These are phyloP conservation scores for Eleginops maclovinus DNA, from an alignment of 2,113 vertebrate genomes.

Conservation along the genomic window DNA sequence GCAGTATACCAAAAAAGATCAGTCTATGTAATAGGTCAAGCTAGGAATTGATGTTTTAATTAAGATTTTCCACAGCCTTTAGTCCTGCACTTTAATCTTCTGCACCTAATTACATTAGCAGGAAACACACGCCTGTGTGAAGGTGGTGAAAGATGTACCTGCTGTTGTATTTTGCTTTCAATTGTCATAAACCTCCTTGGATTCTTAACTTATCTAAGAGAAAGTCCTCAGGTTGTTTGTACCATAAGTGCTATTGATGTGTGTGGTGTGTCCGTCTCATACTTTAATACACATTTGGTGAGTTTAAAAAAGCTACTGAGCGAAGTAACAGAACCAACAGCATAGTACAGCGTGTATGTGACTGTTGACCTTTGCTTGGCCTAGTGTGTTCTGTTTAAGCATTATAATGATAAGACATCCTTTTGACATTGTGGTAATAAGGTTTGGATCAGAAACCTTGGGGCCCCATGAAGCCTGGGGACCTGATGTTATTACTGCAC, in stretches of 20 bases:
- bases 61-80: conserved; percentile 10
- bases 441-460: conserved; percentile 39
- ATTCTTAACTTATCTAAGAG: not conserved
- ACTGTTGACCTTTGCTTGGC: conserved; percentile 36
- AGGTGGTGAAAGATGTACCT: not conserved
- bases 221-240: conserved; percentile 10
- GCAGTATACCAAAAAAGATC: conserved; percentile 10
- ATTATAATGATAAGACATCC: conserved; percentile 30
- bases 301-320: not conserved
- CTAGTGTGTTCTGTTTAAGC: conserved; percentile 2
- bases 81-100: conserved; percentile 31
- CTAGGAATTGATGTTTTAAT: conserved; percentile 14
- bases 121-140: not conserved
- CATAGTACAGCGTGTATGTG: not conserved
- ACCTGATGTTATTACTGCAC: conserved; percentile 2
- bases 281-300: not conserved
- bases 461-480: not conserved
- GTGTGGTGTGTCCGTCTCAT: not conserved
- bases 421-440: conserved; percentile 44
- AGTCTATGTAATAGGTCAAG: conserved; percentile 19
- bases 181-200: not conserved
- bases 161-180: not conserved
- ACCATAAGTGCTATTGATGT: not conserved
- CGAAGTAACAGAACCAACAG: not conserved
- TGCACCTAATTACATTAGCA: conserved; percentile 24